Base-by-base conservation (phyloP, 2,797 vertebrate species). In the Gadopsis marmoratus region DNA sequence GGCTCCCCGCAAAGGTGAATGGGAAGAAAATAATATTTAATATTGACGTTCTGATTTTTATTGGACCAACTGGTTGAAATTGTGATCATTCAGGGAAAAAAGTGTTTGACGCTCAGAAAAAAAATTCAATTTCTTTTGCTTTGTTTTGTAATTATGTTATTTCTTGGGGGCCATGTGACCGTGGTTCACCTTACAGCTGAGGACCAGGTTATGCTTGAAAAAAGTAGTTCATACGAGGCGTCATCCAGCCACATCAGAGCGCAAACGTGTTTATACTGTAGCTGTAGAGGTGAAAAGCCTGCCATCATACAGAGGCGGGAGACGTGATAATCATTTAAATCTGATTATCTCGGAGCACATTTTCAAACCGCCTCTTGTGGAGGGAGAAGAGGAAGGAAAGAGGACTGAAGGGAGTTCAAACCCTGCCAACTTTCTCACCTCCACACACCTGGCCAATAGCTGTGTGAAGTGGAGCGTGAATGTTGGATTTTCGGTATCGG, bases 391-490 rank as follows among this genome's bases (percentile, higher is more conserved):
- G 39, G 31, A 29, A 61, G 39, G 7, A 55, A 23, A 47, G 29
- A 16, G 1, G 13, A 26, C 19, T 59, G 48, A 29, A 3, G 1
- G 35, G 2, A 54, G 55, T 43, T 61, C 48, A 41, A 48, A 3
- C 51, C 17, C 23, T 51, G 43, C 14, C 50, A 77, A 35, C 39
- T 29, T 47, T 62, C 58, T 72, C 47, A 53, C 14, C 23, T 53
- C 23, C 23, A 51, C 29, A 48, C 13, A 48, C 9, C 54, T 48
- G 9, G 8, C 43, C 16, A 11, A 50, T 59, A 26, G 21, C 43
- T 59, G n/a, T 39, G 9, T 60, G 55, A 71, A 51, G 16, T 21
- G 10, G 16, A 26, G 2, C 4, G 56, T 71, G 16, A 71, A 60
- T 47, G 8, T 50, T 31, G 3, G 7, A 10, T 48, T 11, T 13